Conservation (phyloP, 2,113 vertebrate species). For the Petromus typicus region DNA sequence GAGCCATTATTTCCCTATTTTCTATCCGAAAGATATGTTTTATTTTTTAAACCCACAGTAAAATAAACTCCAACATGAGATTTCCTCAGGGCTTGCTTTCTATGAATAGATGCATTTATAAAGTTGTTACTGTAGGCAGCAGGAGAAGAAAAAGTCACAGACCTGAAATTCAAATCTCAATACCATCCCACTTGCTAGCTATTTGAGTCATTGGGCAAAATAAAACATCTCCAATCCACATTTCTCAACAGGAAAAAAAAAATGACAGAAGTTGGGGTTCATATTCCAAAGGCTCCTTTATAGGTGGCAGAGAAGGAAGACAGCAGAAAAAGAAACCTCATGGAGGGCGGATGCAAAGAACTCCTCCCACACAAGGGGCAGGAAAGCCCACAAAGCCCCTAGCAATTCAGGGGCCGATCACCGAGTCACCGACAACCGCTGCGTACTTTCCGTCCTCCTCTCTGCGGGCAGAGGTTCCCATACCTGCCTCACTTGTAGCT, state of each 20-base stretch:
- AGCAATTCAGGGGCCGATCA: not conserved
- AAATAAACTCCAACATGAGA: slow-evolving; percentile 8
- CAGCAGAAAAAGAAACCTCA: not conserved
- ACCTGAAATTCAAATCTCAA: slow-evolving; percentile 19
- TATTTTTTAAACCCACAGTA: not conserved
- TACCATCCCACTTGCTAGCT: not conserved
- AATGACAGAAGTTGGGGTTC: not conserved
- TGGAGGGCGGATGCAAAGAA: not conserved
- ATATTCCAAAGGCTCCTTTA: not conserved
- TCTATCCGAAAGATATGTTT: not conserved
- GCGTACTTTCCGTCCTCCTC: not conserved
- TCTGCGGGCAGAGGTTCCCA: not conserved
- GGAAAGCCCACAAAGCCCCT: not conserved
- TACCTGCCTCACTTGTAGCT: not conserved
- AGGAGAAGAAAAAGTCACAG: not conserved
- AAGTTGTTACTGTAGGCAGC: not conserved
- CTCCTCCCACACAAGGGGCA: not conserved
- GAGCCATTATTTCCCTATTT: not conserved
- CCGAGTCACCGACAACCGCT: not conserved
- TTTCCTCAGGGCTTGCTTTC: not conserved
- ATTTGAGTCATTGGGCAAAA: not conserved
- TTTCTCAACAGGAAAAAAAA: slow-evolving; percentile 3
- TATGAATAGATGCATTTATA: not conserved
- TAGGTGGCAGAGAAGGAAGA: not conserved
- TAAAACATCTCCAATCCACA: not conserved